phyloP scores from a whole-genome alignment of 2,797 vertebrate species.

The Sparus aurata region DNA sequence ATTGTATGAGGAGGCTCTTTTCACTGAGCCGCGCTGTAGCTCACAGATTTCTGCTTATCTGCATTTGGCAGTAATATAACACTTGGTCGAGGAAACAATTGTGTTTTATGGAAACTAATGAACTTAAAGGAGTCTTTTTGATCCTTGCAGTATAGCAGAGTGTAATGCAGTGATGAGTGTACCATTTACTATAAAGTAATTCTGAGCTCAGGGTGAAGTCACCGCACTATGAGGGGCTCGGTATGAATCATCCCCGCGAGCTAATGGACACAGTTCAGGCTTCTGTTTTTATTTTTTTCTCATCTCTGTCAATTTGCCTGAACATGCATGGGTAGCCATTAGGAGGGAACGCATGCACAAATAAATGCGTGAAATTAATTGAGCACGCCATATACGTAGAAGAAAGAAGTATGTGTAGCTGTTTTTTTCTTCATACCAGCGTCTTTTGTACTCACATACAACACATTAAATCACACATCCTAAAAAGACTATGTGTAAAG shows the following conservation, averaged over 20 bases:
- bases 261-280: conserved; percentile 63
- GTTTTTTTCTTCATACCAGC: conserved; percentile 16
- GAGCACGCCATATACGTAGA: background rate
- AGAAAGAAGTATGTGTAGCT: conserved; percentile 4
- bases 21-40: conserved; percentile 6
- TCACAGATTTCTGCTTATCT: conserved; percentile 44
- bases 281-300: conserved; percentile 31
- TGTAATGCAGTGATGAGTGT: conserved; percentile 39
- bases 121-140: conserved; percentile 56
- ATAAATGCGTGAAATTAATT: conserved; percentile 31
- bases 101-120: conserved; percentile 56
- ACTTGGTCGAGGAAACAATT: conserved; percentile 30
- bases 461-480: conserved; percentile 54
- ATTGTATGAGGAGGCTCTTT: conserved; percentile 33
- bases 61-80: conserved; percentile 22
- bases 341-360: conserved; percentile 7
- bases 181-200: conserved; percentile 61
- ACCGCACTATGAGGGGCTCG: conserved; percentile 28
- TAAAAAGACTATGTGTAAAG: conserved; percentile 69
- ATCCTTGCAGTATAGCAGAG: conserved; percentile 35
- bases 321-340: conserved; percentile 8
- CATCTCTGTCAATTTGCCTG: conserved; percentile 25
- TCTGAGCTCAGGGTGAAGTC: conserved; percentile 68
- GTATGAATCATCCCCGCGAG: conserved; percentile 58
- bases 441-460: conserved; percentile 14